phyloP scores from a whole-genome alignment of 2,113 vertebrate genomes.

The Sinosuthora webbiana region DNA sequence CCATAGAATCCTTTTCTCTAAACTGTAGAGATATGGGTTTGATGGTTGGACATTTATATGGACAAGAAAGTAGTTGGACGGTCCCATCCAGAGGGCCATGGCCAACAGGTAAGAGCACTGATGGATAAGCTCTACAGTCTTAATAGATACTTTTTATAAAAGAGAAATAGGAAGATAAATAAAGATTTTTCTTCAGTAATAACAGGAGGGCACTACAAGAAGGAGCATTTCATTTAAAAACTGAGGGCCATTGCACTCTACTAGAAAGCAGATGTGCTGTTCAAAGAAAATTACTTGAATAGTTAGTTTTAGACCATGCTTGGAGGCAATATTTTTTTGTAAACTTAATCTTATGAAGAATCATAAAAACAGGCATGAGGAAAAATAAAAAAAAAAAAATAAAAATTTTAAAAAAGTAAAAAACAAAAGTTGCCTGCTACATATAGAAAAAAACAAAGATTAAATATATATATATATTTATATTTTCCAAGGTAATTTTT shows the following conservation, averaged over 20 bases:
- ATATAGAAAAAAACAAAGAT: background rate
- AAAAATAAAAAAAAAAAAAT: too few relatives aligned
- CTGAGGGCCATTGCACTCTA: rapidly evolving
- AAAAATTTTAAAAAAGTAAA: rapidly evolving
- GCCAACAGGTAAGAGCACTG: too few relatives aligned
- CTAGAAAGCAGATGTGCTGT: background rate
- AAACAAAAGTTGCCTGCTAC: background rate
- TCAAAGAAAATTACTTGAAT: background rate
- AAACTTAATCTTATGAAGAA: background rate
- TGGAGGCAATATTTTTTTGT: background rate
- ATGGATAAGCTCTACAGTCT: background rate
- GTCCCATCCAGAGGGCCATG: background rate
- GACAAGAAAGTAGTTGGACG: background rate
- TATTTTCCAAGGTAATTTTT: background rate
- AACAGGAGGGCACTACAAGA: background rate
- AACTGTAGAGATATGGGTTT: background rate
- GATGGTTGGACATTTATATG: too few relatives aligned
- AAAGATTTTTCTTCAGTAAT: background rate
- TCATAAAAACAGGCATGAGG: background rate
- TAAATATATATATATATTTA: background rate
- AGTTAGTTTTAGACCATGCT: background rate
- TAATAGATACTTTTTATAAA: background rate
- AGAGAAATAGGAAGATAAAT: rapidly evolving
- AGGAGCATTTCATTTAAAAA: background rate
- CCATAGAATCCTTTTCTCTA: background rate